Evolutionary conservation across 64 coral and sea anemone species (phyloP).

Genomic region (Dendrophyllia cribrosa): DNA sequence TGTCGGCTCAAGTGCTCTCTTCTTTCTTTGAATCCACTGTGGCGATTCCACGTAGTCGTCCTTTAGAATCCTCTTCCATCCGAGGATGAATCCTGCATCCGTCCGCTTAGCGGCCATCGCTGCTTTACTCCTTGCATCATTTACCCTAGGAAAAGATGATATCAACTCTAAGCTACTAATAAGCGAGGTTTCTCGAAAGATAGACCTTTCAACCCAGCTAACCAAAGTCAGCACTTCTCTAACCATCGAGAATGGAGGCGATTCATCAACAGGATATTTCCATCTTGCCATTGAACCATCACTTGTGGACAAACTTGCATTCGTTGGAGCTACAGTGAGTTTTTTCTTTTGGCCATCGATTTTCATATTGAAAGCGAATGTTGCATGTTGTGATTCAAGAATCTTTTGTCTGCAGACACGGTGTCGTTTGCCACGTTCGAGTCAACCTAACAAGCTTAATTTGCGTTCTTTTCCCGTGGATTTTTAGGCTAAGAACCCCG

Average conservation of each 20-base stretch:
- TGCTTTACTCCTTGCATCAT: constrained; percentile 73
- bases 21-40: constrained; percentile 85
- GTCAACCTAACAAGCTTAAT: background rate
- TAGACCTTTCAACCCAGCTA: constrained; percentile 91
- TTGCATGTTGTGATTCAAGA: background rate
- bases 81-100: constrained; percentile 85
- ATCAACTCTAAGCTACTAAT: constrained; percentile 71
- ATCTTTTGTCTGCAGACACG: constrained; percentile 9
- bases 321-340: constrained; percentile 79
- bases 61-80: constrained; percentile 91
- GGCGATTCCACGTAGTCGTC: constrained; percentile 91
- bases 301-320: constrained; percentile 86
- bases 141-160: constrained; percentile 70
- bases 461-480: background rate
- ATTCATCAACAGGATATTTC: constrained; percentile 68
- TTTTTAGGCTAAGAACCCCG: constrained; percentile 73
- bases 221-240: constrained; percentile 83
- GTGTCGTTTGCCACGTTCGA: background rate
- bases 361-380: background rate
- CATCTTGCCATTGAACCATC: constrained; percentile 83
- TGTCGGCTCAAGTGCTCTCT: constrained; percentile 40
- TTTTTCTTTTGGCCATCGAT: background rate
- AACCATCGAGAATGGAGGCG: constrained; percentile 85
- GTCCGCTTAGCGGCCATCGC: constrained; percentile 50
- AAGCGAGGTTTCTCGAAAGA: constrained; percentile 89